Conservation (phyloP, 2,797 vertebrate genomes). For the Oryzias dopingdopingensis region DNA sequence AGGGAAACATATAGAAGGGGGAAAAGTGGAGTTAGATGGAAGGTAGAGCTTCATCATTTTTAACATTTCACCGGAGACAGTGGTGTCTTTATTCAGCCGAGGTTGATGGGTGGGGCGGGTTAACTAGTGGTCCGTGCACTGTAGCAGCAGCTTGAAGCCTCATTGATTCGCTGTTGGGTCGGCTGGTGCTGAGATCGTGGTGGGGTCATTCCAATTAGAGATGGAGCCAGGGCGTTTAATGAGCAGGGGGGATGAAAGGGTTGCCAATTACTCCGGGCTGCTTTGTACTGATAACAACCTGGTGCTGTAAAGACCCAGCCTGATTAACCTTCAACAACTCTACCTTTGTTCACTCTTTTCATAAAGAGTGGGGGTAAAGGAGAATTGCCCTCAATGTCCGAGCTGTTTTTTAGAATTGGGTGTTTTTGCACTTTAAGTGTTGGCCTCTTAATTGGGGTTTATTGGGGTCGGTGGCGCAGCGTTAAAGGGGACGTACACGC, state of each 20-base stretch:
- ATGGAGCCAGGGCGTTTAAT: constrained; percentile 51
- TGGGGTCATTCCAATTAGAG: constrained; percentile 60
- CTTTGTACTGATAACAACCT: constrained; percentile 43
- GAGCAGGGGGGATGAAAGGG: constrained; percentile 57
- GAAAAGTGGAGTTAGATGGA: constrained; percentile 38
- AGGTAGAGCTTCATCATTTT: constrained; percentile 32
- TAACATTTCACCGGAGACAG: constrained; percentile 26
- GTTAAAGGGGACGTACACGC: neutral
- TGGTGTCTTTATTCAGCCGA: constrained; percentile 33
- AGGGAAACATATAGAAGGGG: constrained; percentile 10
- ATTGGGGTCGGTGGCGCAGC: constrained; percentile 22
- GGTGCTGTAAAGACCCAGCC: constrained; percentile 23
- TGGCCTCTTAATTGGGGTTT: constrained; percentile 10
- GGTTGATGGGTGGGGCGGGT: neutral
- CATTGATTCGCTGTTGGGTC: constrained; percentile 44
- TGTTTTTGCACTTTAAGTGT: constrained; percentile 8
- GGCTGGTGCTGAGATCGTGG: constrained; percentile 41
- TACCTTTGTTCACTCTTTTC: constrained; percentile 35
- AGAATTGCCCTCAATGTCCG: constrained; percentile 25
- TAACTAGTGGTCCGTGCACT: constrained; percentile 31
- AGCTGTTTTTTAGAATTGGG: constrained; percentile 6
- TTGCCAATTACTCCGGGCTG: constrained; percentile 50
- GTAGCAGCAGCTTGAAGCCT: constrained; percentile 37
- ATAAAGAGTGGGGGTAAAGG: constrained; percentile 6
- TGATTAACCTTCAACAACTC: constrained; percentile 49